Evolutionary conservation across 2,113 vertebrate genomes (phyloP).

Genomic region (Heterotis niloticus): DNA sequence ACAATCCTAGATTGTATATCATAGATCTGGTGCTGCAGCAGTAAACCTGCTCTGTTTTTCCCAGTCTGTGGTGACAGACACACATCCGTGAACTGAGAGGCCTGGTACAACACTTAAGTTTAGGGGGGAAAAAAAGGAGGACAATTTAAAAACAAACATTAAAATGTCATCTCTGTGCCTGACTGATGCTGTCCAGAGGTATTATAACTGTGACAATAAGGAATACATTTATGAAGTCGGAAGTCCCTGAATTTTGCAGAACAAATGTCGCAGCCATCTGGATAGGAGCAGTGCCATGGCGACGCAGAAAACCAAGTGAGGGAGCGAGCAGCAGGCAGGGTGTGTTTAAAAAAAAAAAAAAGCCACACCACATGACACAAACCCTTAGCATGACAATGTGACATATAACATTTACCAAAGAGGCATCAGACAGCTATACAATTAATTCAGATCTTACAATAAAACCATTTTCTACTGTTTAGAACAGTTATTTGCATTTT

Average conservation of each 20-base stretch:
- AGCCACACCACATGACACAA: too few relatives aligned
- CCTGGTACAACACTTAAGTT: background rate
- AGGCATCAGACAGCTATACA: too few relatives aligned
- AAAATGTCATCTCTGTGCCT: background rate
- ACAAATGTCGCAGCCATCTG: slow-evolving; percentile 16
- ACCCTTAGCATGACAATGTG: too few relatives aligned
- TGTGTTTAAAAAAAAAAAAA: background rate
- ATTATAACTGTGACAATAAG: background rate
- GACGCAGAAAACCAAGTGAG: slow-evolving; percentile 7
- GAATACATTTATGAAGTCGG: background rate
- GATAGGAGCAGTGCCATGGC: background rate
- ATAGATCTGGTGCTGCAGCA: background rate
- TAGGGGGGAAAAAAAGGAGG: background rate
- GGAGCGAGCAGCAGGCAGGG: background rate
- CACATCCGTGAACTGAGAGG: background rate
- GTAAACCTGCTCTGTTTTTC: background rate
- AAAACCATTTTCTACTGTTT: too few relatives aligned
- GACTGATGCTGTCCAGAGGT: background rate
- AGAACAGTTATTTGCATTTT: too few relatives aligned
- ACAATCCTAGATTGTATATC: background rate
- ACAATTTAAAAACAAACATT: background rate
- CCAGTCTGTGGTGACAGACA: slow-evolving; percentile 1
- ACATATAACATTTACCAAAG: too few relatives aligned
- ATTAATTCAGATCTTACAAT: too few relatives aligned
- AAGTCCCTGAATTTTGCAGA: background rate